Evolutionary conservation across 2,888 invertebrate species (phyloP).

Genomic region (Himalopsyche japonica): DNA sequence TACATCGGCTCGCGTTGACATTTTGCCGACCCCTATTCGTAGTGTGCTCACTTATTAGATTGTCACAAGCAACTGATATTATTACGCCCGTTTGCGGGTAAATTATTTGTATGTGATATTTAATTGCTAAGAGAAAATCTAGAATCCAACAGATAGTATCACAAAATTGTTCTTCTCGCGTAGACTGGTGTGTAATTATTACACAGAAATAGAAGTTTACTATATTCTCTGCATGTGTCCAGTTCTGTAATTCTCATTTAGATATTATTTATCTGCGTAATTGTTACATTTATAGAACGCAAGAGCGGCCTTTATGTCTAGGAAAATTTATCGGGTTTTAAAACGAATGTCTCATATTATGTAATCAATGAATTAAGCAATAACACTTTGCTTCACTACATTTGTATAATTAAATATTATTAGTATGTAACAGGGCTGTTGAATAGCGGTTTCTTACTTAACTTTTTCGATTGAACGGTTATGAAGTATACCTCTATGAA

Average conservation of each 20-base stretch:
- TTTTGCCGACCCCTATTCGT: neutral
- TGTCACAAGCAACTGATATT: neutral
- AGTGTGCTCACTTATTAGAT: neutral
- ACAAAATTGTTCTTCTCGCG: neutral
- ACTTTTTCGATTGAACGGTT: too few relatives aligned
- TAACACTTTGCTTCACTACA: too few relatives aligned
- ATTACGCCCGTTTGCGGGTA: neutral
- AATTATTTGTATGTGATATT: slow-evolving; percentile 1
- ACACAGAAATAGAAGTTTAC: neutral
- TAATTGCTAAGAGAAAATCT: neutral
- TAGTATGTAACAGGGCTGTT: too few relatives aligned
- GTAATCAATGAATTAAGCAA: neutral
- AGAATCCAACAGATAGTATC: neutral
- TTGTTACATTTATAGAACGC: neutral
- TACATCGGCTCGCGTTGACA: too few relatives aligned
- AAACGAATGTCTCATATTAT: neutral
- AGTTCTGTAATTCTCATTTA: neutral
- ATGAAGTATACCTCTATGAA: too few relatives aligned
- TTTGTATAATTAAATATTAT: too few relatives aligned
- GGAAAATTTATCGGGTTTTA: neutral
- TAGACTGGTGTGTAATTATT: neutral
- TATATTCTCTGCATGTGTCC: neutral
- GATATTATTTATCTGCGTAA: neutral
- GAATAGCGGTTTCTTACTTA: too few relatives aligned
- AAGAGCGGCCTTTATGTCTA: neutral